A percentile compares a stretch with the other conserved stretches of the same genome.
These are phyloP conservation scores for Sphaeridia pumilis DNA, from an alignment of 2,888 invertebrate genomes.

Conservation along the genomic window DNA sequence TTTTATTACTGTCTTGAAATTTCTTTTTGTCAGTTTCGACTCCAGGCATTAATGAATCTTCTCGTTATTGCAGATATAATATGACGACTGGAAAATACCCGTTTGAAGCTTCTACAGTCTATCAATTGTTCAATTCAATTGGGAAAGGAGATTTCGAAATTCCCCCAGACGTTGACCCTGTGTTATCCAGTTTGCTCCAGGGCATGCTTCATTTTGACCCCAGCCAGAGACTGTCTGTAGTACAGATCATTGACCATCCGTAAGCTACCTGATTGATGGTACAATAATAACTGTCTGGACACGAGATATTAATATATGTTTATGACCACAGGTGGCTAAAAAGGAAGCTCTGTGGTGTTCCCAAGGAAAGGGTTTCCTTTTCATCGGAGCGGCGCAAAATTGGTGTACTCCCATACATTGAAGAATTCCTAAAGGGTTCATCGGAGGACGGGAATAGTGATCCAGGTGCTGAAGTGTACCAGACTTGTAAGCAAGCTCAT, in stretches of 20 bases:
- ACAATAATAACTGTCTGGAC: too few relatives aligned
- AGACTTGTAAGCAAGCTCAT: conserved; percentile 19
- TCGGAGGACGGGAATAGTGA: conserved; percentile 17
- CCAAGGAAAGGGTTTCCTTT: conserved; percentile 24
- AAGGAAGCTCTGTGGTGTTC: conserved; percentile 19
- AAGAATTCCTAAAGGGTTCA: conserved; percentile 23
- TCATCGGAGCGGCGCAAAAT: conserved; percentile 28
- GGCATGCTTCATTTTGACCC: conserved; percentile 82
- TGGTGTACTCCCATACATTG: conserved; percentile 30
- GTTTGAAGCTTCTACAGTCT: conserved; percentile 94
- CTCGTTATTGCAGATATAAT: conserved; percentile 87
- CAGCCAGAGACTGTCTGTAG: conserved; percentile 59
- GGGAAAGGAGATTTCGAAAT: conserved; percentile 77
- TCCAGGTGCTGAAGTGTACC: conserved; percentile 10
- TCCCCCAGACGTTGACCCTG: conserved; percentile 59
- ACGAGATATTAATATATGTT: background rate
- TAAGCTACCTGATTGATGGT: too few relatives aligned
- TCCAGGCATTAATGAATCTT: too few relatives aligned
- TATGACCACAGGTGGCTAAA: conserved; percentile 23
- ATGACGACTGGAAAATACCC: conserved; percentile 92
- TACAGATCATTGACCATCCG: conserved; percentile 63
- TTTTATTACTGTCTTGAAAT: too few relatives aligned
- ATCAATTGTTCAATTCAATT: conserved; percentile 88
- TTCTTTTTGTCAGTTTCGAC: too few relatives aligned
- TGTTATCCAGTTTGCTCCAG: conserved; percentile 56